Conservation (phyloP, 2,888 invertebrate genomes). For the Eutolmus rufibarbis region DNA sequence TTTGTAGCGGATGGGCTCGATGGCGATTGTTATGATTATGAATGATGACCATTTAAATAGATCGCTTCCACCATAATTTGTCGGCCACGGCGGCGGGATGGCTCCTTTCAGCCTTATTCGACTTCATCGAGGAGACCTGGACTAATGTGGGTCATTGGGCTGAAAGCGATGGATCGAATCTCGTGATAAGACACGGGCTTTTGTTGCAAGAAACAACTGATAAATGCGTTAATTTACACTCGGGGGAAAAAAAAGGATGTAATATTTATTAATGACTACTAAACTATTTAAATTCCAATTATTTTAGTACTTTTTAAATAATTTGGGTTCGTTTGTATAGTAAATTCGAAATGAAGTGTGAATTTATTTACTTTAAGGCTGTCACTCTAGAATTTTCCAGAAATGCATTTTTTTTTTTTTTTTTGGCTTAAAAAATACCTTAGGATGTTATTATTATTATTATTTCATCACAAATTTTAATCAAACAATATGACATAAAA, state of each 20-base stretch:
- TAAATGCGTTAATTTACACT: not conserved
- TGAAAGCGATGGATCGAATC: not conserved
- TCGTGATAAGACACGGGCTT: not conserved
- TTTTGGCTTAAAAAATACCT: too few species aligned
- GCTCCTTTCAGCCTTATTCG: not conserved
- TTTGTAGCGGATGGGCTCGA: not conserved
- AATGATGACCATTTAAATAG: not conserved
- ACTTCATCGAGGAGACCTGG: not conserved
- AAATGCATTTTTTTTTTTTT: too few species aligned
- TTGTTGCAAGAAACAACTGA: not conserved
- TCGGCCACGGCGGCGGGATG: not conserved
- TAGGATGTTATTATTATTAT: too few species aligned
- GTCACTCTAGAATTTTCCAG: too few species aligned
- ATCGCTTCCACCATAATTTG: not conserved
- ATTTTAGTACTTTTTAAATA: too few species aligned
- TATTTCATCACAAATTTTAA: too few species aligned
- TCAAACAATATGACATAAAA: too few species aligned
- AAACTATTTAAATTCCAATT: too few species aligned
- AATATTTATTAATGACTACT: too few species aligned
- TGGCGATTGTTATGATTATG: not conserved
- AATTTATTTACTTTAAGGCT: too few species aligned
- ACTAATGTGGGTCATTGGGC: not conserved
- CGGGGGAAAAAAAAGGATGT: not conserved
- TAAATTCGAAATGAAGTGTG: too few species aligned
- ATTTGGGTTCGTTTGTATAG: too few species aligned